A percentile compares a stretch with the other conserved stretches of the same genome.
phyloP scores from a whole-genome alignment of 30 jellyfish, hydroid and myxozoan species.

The Aurelia coerulea region DNA sequence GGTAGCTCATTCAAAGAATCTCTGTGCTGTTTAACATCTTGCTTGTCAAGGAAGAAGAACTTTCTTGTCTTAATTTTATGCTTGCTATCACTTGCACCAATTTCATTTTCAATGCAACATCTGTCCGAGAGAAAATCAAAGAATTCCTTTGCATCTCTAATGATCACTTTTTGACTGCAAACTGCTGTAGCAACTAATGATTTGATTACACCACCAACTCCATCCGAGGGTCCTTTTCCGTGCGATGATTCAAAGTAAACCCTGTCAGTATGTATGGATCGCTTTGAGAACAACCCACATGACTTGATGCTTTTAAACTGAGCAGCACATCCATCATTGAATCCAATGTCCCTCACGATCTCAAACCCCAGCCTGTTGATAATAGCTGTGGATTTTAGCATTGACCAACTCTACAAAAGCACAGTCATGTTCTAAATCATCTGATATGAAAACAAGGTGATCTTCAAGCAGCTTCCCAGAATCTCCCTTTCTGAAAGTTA shows the following conservation, averaged over 20 bases:
- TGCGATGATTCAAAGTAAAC: slow-evolving; percentile 50
- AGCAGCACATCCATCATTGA: too few species aligned
- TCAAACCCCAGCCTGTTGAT: slow-evolving; percentile 24
- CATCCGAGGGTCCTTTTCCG: slow-evolving; percentile 66
- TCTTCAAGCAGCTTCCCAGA: slow-evolving; percentile 54
- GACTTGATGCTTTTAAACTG: too few species aligned
- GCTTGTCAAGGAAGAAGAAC: too few species aligned
- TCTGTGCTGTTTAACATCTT: too few species aligned
- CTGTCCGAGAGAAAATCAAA: slow-evolving; percentile 46
- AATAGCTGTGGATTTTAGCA: slow-evolving; percentile 34
- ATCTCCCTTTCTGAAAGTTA: slow-evolving; percentile 37
- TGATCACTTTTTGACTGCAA: slow-evolving; percentile 11
- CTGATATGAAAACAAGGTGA: slow-evolving; percentile 68
- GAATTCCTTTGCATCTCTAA: slow-evolving; percentile 49
- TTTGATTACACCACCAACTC: slow-evolving; percentile 65
- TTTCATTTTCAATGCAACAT: slow-evolving; percentile 17
- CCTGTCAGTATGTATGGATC: too few species aligned
- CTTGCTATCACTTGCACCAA: slow-evolving; percentile 1
- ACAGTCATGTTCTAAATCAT: slow-evolving; percentile 69
- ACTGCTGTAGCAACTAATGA: slow-evolving; percentile 52
- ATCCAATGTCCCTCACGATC: slow-evolving; percentile 46
- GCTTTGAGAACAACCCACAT: too few species aligned
- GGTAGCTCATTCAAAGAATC: too few species aligned
- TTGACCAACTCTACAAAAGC: slow-evolving; percentile 60
- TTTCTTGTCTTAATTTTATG: too few species aligned